Evolutionary conservation across 2,797 vertebrate genomes (phyloP).

Genomic region (Mus minutoides): DNA sequence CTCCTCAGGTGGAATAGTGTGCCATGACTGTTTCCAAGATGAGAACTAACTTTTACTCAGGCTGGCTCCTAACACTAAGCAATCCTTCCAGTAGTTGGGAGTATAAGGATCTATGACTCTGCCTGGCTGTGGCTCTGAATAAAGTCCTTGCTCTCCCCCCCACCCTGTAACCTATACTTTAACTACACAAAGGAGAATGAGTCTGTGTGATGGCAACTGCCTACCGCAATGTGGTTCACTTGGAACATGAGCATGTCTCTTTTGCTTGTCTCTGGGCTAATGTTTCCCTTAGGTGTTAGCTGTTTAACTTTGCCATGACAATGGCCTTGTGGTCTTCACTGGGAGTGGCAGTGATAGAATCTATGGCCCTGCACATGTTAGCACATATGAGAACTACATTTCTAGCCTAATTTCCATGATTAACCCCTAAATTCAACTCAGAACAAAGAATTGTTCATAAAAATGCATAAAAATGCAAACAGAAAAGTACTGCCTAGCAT

Average conservation of each 20-base stretch:
- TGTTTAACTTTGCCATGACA: not conserved
- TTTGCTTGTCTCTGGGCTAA: not conserved
- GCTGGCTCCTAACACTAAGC: not conserved
- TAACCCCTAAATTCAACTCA: not conserved
- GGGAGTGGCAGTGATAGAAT: not conserved
- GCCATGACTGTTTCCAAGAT: fast-evolving
- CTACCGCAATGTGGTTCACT: not conserved
- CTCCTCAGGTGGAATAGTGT: fast-evolving
- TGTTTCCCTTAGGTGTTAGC: not conserved
- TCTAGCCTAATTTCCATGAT: not conserved
- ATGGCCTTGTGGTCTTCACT: not conserved
- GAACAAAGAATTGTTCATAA: not conserved
- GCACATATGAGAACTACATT: not conserved
- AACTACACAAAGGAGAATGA: not conserved
- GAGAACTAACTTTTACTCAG: not conserved
- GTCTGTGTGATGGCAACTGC: fast-evolving
- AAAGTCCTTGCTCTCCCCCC: not conserved
- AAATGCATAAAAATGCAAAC: not conserved
- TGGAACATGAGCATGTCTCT: fast-evolving
- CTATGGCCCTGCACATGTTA: not conserved
- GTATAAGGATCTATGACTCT: not conserved
- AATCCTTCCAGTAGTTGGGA: not conserved
- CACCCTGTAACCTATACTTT: not conserved
- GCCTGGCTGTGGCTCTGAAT: not conserved
- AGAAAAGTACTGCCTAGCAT: not conserved